Percentiles rank a stretch among this genome's conserved stretches.
These are phyloP conservation scores for Pycnonotus jocosus DNA, from an alignment of 2,113 vertebrate genomes.

Conservation along the genomic window DNA sequence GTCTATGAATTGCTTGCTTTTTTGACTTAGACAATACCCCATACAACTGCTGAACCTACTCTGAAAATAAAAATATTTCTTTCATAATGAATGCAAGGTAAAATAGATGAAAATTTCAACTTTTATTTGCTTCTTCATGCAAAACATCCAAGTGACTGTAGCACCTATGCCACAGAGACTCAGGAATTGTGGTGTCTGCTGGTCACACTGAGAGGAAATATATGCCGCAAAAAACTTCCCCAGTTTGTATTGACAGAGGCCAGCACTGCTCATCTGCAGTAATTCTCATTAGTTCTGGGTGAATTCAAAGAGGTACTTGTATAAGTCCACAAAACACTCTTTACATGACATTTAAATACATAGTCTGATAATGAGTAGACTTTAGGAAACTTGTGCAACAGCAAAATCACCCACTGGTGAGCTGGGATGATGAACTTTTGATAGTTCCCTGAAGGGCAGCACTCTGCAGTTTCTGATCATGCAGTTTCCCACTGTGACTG, in stretches of 20 bases:
- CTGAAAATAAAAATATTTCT: neutral
- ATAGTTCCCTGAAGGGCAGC: neutral
- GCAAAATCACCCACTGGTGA: rapidly evolving
- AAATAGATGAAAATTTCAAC: neutral
- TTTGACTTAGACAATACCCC: neutral
- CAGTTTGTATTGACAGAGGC: neutral
- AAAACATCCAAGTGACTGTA: neutral
- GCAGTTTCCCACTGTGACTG: neutral
- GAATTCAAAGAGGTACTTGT: neutral
- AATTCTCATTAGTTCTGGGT: neutral
- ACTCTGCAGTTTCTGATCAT: neutral
- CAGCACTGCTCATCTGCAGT: neutral
- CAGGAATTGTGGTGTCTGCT: neutral
- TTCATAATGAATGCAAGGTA: neutral
- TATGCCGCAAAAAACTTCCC: neutral
- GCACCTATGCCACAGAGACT: neutral
- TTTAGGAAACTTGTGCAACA: neutral
- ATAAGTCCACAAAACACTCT: neutral
- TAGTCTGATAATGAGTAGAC: neutral
- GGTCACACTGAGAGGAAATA: neutral
- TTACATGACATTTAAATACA: neutral
- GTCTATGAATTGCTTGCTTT: neutral
- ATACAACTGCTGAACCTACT: neutral
- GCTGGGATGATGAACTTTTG: neutral
- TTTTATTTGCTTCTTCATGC: neutral